phyloP scores from a whole-genome alignment of 2,113 vertebrate genomes.

The Circaetus cinerascens region DNA sequence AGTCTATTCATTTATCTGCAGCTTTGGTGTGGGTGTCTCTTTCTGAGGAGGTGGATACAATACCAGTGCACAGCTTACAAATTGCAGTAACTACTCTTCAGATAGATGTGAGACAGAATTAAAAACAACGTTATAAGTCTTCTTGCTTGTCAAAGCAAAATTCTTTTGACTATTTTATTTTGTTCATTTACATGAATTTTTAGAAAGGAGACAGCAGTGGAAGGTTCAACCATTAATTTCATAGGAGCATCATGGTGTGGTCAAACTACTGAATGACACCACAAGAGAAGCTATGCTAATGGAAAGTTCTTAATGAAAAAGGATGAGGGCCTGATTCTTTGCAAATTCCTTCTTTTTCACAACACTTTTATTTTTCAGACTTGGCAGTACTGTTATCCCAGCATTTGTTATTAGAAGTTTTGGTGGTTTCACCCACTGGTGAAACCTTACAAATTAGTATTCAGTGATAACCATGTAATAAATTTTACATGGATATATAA shows the following conservation, averaged over 20 bases:
- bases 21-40: background rate
- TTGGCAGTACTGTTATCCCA: background rate
- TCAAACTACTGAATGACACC: background rate
- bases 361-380: background rate
- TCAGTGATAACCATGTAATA: background rate
- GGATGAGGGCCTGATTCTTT: background rate
- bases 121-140: background rate
- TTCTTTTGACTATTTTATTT: background rate
- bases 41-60: background rate
- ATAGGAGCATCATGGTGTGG: background rate
- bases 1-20: background rate
- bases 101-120: background rate
- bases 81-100: background rate
- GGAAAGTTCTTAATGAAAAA: background rate
- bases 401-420: background rate
- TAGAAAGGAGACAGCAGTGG: background rate
- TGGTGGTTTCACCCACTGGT: background rate
- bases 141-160: background rate
- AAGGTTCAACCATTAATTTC: background rate
- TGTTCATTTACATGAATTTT: background rate
- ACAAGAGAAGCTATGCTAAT: background rate
- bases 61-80: background rate
- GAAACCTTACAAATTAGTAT: background rate
- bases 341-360: background rate
- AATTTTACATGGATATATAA: background rate